Evolutionary conservation across 1,140 invertebrate genomes (phyloP), one percentile per base, ranked within the genome.

Genomic region (Bombus superbus): DNA sequence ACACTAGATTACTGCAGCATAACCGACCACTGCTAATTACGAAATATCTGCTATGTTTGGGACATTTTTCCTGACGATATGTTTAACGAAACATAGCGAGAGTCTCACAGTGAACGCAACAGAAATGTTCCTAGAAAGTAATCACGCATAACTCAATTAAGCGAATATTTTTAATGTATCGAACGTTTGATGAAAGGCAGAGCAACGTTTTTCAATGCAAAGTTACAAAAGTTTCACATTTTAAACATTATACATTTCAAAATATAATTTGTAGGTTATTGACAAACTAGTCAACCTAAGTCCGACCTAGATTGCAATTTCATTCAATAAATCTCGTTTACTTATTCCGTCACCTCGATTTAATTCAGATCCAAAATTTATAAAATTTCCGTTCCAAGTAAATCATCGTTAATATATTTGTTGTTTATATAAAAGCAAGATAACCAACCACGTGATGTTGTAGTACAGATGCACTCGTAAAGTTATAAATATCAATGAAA

Each of bases 101-200:
- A 62, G 28, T 83, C 42, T 76, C 57, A 68, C 73, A 28, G 57
- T 53, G 13, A 76, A 74, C 35, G 13, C 13, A 53, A 72, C n/a
- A 42, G 25, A 76, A 68, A 77, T 68, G 81, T 83, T 83, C 81
- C 81, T 83, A 83, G 28, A 68, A 83, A 83, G 11, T 38, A 75
- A 47, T 68, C 66, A 47, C 44, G 32, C 42, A 11, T 68, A 68
- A 80, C 28, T 71, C 44, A 25, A 32, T 69, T 57, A 44, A 78
- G 32, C 28, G 35, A 53, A 53, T 28, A 80, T 40, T 69, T 47
- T 72, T 81, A 73, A 73, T 28, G n/a, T 44, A 35, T 25, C 28
- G 66, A 59, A 72, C 35, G 28, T 62, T 62, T n/a, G 32, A 64
- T 9, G 53, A 28, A 73, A 62, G 59, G 32, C 25, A 81, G 40